phyloP scores from a whole-genome alignment of 2,797 vertebrate genomes.

The Lycodopsis pacificus region DNA sequence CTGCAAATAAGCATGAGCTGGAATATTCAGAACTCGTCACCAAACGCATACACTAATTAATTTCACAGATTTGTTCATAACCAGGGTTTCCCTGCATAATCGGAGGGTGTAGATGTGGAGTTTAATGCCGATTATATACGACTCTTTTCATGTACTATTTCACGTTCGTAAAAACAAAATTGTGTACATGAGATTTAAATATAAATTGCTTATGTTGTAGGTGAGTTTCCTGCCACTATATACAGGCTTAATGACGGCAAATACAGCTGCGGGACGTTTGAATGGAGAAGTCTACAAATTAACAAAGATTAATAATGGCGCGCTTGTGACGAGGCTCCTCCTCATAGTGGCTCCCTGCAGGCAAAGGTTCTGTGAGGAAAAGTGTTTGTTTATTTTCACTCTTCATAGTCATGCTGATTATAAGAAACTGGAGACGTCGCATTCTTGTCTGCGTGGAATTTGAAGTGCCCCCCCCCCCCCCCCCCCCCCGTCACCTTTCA shows the following conservation, averaged over 20 bases:
- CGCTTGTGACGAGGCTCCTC: conserved; percentile 66
- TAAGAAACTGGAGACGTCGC: conserved; percentile 77
- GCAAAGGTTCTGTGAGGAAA: conserved; percentile 67
- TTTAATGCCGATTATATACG: no score
- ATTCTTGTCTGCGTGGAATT: conserved; percentile 66
- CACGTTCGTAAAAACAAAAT: background rate
- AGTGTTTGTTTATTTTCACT: conserved; percentile 82
- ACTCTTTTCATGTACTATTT: background rate
- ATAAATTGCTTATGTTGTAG: conserved; percentile 25
- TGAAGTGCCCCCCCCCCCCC: conserved; percentile 10
- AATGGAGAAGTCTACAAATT: conserved; percentile 78
- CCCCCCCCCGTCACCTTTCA: conserved; percentile 43
- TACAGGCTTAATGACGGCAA: conserved; percentile 76
- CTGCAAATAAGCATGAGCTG: background rate
- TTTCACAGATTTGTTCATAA: background rate
- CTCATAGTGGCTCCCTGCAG: conserved; percentile 47
- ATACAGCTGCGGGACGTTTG: conserved; percentile 68
- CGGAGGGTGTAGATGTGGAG: background rate
- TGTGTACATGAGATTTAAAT: conserved; percentile 29
- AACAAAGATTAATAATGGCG: conserved; percentile 83
- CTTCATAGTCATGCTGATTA: conserved; percentile 78
- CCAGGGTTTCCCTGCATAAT: background rate
- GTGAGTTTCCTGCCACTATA: conserved; percentile 53
- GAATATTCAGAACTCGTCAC: background rate
- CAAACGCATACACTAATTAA: background rate